Evolutionary conservation across 2,113 vertebrate genomes (phyloP), one percentile per base, ranked within the genome.

Genomic region (Melierax canorus): DNA sequence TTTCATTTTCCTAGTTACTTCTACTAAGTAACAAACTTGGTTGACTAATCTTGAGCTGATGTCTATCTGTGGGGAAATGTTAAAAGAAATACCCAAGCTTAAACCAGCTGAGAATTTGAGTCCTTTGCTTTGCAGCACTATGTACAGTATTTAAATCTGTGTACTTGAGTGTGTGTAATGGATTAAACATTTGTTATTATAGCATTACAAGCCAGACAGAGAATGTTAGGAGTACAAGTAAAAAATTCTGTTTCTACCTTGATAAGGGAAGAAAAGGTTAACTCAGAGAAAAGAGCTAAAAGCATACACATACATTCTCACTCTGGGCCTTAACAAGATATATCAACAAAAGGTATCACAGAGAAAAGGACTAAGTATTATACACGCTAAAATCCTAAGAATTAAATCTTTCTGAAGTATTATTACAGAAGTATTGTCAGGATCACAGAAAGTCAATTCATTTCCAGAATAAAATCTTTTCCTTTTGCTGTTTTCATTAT

Each of bases 1-100:
- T 95, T 51, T 69, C 53, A 90, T 95, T 93, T 93, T 81, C 69
- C 36, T 79, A 38, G 60, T 86, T 86, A 84, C 43, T 95, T 90
- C 82, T 90, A 93, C 60, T 71, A 84, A 88, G n/a, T 73, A 95
- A 86, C 89, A 97, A 94, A 82, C n/a, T 30, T 30, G 5, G 5
- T 3, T 53, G 45, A 48, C 29, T 92, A 78, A 88, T 58, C 38
- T 95, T 66, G 30, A 90, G 58, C 69, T 82, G 46, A 79, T 38
- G 38, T 19, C 66, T 4, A 6, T 39, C 58, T 73, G 26, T 16
- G 11, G n/a, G 53, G 46, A 90, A 92, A 90, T 8, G 24, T 38
- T 83, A 67, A 34, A 69, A 92, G n/a, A 93, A 80, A 90, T 64
- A 81, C 1, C 8, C 12, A 69, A 27, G 56, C 64, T 94, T 81